A percentile compares a stretch with the other conserved stretches of the same genome.
Conservation (phyloP, 1,140 invertebrate genomes). For the Apis mellifera region Amel_HAv3.1 CM009931.2:25977001-25977500, state of each 20-base stretch:
- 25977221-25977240: background rate
- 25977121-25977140: slow-evolving; percentile 44
- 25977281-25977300: no score
- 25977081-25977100: slow-evolving; percentile 51
- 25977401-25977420: slow-evolving; percentile 22
- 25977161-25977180: background rate
- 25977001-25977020: background rate
- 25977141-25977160: background rate
- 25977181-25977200: slow-evolving; percentile 9
- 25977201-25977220: slow-evolving; percentile 11
- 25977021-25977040: background rate
- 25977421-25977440: background rate
- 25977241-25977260: background rate
- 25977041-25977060: slow-evolving; percentile 31
- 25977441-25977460: slow-evolving; percentile 38
- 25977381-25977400: slow-evolving; percentile 14
- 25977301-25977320: background rate
- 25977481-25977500: slow-evolving; percentile 44
- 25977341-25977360: background rate
- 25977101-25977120: slow-evolving; percentile 56
- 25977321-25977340: background rate
- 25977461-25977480: slow-evolving; percentile 28
- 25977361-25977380: background rate
- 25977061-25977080: slow-evolving; percentile 26
- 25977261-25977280: background rate